These are phyloP conservation scores for Archaeoteleia sp. DNA, from an alignment of 2,888 invertebrate genomes.

Conservation along the genomic window DNA sequence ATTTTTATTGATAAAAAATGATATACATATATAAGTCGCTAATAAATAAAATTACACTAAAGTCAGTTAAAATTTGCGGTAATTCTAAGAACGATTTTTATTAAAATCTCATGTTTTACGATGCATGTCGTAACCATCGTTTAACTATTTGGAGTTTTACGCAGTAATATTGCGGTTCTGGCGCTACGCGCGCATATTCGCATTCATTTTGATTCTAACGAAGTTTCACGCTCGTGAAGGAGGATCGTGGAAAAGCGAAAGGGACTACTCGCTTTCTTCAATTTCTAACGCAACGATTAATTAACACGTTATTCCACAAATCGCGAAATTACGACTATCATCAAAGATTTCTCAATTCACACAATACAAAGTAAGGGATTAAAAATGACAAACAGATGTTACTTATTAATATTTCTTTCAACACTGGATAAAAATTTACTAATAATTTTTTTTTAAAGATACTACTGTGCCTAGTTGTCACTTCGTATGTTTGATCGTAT, in stretches of 20 bases:
- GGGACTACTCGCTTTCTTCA: slow-evolving; percentile 44
- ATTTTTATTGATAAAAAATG: slow-evolving; percentile 50
- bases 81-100: slow-evolving; percentile 42
- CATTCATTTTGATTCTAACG: slow-evolving; percentile 41
- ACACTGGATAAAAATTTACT: too few relatives aligned
- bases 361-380: too few relatives aligned
- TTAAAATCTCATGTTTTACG: slow-evolving; percentile 2
- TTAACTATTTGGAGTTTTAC: neutral
- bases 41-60: slow-evolving; percentile 48
- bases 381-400: too few relatives aligned
- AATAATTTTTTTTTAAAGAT: too few relatives aligned
- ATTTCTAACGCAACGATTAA: slow-evolving; percentile 43
- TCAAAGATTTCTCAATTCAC: too few relatives aligned
- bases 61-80: slow-evolving; percentile 32
- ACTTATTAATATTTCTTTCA: too few relatives aligned
- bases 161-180: neutral
- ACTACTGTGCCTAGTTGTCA: too few relatives aligned
- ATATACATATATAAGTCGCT: slow-evolving; percentile 44
- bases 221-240: slow-evolving; percentile 41
- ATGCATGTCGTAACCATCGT: neutral
- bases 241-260: slow-evolving; percentile 44
- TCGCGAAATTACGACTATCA: slow-evolving; percentile 41
- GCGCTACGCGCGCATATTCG: slow-evolving; percentile 8
- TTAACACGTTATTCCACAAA: slow-evolving; percentile 39
- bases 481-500: too few relatives aligned